These are phyloP conservation scores for Lacanobia oleracea DNA, from an alignment of 2,888 invertebrate genomes.

Conservation along the genomic window DNA sequence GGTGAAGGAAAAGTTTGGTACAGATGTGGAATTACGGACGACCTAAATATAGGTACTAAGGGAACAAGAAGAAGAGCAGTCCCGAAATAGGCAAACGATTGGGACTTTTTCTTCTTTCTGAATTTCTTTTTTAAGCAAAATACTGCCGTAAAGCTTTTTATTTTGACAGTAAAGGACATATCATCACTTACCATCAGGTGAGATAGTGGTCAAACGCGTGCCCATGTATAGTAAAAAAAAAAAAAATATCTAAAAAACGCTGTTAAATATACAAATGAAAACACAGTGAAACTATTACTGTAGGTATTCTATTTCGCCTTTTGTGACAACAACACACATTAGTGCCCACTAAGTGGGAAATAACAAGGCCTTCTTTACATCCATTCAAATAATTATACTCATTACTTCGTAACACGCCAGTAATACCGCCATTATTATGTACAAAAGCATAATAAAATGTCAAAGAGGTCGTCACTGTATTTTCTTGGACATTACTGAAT, in stretches of 20 bases:
- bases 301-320: conserved; percentile 10
- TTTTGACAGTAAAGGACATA: too few species aligned
- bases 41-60: conserved; percentile 38
- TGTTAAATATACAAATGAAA: too few species aligned
- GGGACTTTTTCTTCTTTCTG: too few species aligned
- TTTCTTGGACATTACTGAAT: conserved; percentile 37
- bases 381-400: conserved; percentile 50
- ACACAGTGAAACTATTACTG: conserved; percentile 10
- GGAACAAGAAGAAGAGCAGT: background rate
- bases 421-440: conserved; percentile 36
- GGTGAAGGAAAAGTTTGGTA: conserved; percentile 51
- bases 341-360: conserved; percentile 35
- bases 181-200: too few species aligned
- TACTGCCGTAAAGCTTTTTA: background rate
- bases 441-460: conserved; percentile 58
- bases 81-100: background rate
- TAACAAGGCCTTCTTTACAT: conserved; percentile 55
- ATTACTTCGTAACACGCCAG: conserved; percentile 44
- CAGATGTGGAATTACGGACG: conserved; percentile 25
- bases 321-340: conserved; percentile 35
- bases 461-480: conserved; percentile 47
- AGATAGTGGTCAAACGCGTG: too few species aligned
- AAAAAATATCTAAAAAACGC: background rate
- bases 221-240: too few species aligned
- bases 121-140: background rate